These are phyloP conservation scores for Centruroides vittatus DNA, from an alignment of 1,140 invertebrate genomes.

Conservation along the genomic window DNA sequence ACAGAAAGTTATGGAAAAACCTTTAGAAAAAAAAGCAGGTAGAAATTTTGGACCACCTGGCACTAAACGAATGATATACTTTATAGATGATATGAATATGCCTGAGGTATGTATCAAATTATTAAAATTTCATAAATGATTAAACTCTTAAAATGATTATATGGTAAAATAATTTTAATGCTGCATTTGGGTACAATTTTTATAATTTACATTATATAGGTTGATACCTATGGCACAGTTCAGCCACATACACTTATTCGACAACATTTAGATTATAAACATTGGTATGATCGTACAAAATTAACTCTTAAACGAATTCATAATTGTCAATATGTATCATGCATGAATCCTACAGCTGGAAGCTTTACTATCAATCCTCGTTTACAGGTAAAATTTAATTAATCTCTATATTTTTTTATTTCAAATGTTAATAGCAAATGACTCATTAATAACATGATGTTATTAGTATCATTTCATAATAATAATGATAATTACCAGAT, in stretches of 20 bases:
- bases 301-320: slow-evolving; percentile 88
- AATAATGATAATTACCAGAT: not conserved
- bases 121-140: not conserved
- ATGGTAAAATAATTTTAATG: too few relatives aligned
- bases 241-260: slow-evolving; percentile 90
- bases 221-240: slow-evolving; percentile 85
- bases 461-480: not conserved
- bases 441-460: not conserved
- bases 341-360: slow-evolving; percentile 95
- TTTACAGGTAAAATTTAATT: slow-evolving; percentile 42
- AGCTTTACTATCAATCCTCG: slow-evolving; percentile 92
- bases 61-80: slow-evolving; percentile 86
- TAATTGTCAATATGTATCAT: slow-evolving; percentile 90
- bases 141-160: too few relatives aligned
- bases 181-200: too few relatives aligned
- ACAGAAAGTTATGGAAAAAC: slow-evolving; percentile 85
- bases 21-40: slow-evolving; percentile 93
- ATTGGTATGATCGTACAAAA: slow-evolving; percentile 82
- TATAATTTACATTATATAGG: slow-evolving; percentile 28
- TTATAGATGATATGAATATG: slow-evolving; percentile 97
- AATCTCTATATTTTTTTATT: not conserved
- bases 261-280: slow-evolving; percentile 87
- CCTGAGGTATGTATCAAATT: slow-evolving; percentile 51
- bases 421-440: not conserved
- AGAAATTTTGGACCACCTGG: slow-evolving; percentile 90